Base-by-base conservation (phyloP, 2,797 vertebrate genomes). In the Pachyuromys duprasi region DNA sequence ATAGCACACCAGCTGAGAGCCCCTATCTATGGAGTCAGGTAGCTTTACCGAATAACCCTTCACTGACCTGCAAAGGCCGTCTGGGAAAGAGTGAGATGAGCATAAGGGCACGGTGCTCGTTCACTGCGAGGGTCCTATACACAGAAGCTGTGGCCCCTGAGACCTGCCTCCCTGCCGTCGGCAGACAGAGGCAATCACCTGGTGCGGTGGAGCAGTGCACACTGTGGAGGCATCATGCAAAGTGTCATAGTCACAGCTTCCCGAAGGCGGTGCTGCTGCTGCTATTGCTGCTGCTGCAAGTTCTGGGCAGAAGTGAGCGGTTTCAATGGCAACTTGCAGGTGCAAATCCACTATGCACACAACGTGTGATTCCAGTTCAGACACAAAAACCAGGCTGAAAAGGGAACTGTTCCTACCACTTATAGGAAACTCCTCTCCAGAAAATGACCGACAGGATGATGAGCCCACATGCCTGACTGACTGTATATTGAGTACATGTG, bases 71-170 rank as follows among this genome's bases (percentile, higher is more conserved):
- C 42, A 67, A 60, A 82, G 87, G 28, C 62, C 42, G 53, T 36
- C 1, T 42, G 81, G 69, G 26, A 83, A 81, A 65, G 18, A 72
- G 33, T 12, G 13, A 65, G 49, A 57, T 0, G 24, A 24, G 12
- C 8, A 36, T 31, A 39, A 0, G 24, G 5, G 15, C 15, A 31
- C 5, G 0, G 8, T 0, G 8, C 15, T 36, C 18, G 1, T 2
- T 36, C 5, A 33, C 26, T 18, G 20, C 13, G 33, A 65, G 86
- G n/a, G 28, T 42, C n/a, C 22, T 4, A 5, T 5, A n/a, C 24
- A 62, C 65, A 89, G 49, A 78, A 70, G 91, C 33, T 15, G 3
- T 22, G 12, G 8, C 57, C 39, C 0, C 0, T 15, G 72, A 24
- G 7, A 1, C 7, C 49, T 28, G 36, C 5, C 31, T 49, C 55